These are phyloP conservation scores for Panthera tigris DNA, from an alignment of 2,113 vertebrate species.

Conservation along the genomic window DNA sequence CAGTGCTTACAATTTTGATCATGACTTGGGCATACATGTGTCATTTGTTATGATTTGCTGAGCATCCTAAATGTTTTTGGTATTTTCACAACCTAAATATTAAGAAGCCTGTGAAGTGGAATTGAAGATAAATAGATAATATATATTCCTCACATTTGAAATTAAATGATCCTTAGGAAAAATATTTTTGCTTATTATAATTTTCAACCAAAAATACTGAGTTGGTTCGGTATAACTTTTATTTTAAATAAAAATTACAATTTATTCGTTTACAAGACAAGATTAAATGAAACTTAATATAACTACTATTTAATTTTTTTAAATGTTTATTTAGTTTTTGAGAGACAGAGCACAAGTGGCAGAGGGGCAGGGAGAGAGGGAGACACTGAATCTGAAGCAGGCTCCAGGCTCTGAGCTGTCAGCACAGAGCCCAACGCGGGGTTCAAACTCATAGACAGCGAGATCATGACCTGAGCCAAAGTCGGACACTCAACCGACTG, in stretches of 20 bases:
- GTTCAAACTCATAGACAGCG: too few species aligned
- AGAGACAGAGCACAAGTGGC: too few species aligned
- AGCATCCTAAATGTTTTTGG: neutral
- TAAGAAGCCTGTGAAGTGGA: slow-evolving; percentile 27
- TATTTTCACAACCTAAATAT: slow-evolving; percentile 46
- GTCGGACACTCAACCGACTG: too few species aligned
- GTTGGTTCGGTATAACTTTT: slow-evolving; percentile 17
- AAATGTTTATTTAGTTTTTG: too few species aligned
- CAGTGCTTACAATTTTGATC: neutral
- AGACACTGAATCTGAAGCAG: too few species aligned
- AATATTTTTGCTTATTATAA: slow-evolving; percentile 57
- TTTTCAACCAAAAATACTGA: slow-evolving; percentile 69
- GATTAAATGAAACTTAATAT: slow-evolving; percentile 41
- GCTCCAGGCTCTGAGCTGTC: too few species aligned
- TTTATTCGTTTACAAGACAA: slow-evolving; percentile 70
- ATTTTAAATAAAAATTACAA: slow-evolving; percentile 45
- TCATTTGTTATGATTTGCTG: neutral
- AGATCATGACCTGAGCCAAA: too few species aligned
- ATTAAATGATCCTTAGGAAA: slow-evolving; percentile 59
- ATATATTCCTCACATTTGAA: slow-evolving; percentile 63
- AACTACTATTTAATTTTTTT: slow-evolving; percentile 26
- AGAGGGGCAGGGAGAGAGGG: too few species aligned
- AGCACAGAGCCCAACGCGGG: too few species aligned
- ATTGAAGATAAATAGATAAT: slow-evolving; percentile 45
- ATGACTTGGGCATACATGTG: neutral